A percentile compares a stretch with the other conserved stretches of the same genome.
Evolutionary conservation across 2,113 vertebrate species (phyloP).

Genomic region (Urocitellus parryii): DNA sequence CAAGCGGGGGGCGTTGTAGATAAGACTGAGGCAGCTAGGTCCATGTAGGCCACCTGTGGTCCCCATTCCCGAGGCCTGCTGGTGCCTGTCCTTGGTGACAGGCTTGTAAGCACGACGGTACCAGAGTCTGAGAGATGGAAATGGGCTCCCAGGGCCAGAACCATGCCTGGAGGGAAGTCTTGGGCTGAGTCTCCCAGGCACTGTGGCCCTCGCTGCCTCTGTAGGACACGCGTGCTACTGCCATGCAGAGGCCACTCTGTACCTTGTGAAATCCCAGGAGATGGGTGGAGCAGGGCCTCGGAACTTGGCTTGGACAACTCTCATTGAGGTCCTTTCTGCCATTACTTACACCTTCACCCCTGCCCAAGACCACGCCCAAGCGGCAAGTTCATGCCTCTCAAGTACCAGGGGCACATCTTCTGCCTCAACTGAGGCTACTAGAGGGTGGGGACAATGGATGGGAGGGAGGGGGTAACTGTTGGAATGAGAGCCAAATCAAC

Average conservation of each 20-base stretch:
- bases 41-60: not conserved
- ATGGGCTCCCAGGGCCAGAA: not conserved
- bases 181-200: not conserved
- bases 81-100: not conserved
- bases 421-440: not conserved
- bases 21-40: not conserved
- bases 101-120: not conserved
- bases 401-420: not conserved
- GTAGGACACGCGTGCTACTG: not conserved
- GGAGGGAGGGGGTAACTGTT: too few species aligned
- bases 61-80: not conserved
- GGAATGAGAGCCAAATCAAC: not conserved
- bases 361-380: not conserved
- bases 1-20: not conserved
- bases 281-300: not conserved
- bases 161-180: not conserved
- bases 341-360: not conserved
- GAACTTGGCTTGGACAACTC: too few species aligned
- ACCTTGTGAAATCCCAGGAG: not conserved
- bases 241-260: not conserved
- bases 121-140: not conserved
- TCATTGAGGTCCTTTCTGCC: too few species aligned
- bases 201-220: not conserved
- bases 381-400: not conserved
- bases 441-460: not conserved